Conservation (phyloP, 2,888 invertebrate genomes). For the Escarpia spicata region DNA sequence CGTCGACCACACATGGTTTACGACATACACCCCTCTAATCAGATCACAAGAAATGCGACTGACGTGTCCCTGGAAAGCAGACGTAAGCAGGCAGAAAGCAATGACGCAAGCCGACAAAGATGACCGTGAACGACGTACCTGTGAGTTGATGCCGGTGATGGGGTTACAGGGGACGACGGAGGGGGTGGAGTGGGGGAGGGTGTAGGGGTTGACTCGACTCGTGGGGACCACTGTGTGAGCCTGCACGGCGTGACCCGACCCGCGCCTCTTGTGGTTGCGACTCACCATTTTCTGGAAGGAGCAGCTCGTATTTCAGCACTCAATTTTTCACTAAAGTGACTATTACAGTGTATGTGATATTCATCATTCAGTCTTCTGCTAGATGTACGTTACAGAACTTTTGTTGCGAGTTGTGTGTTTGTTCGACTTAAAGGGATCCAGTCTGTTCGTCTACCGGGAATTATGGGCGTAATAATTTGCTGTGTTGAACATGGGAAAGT, state of each 20-base stretch:
- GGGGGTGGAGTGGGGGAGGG: not conserved
- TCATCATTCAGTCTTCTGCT: not conserved
- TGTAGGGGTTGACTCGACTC: not conserved
- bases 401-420: not conserved
- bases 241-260: not conserved
- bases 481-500: too few relatives aligned
- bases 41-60: not conserved
- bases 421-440: too few relatives aligned
- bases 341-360: not conserved
- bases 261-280: not conserved
- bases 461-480: too few relatives aligned
- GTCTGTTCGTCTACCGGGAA: too few relatives aligned
- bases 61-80: not conserved
- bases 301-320: not conserved
- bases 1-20: not conserved
- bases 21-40: not conserved
- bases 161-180: not conserved
- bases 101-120: not conserved
- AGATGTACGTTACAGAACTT: not conserved
- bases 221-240: not conserved
- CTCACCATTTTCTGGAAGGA: conserved; percentile 3
- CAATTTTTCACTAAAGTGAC: not conserved
- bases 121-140: not conserved
- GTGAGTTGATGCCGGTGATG: not conserved
- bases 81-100: not conserved